Evolutionary conservation across 2,113 vertebrate species (phyloP), one percentile per base, ranked within the genome.

Genomic region (Bagarius yarrelli): DNA sequence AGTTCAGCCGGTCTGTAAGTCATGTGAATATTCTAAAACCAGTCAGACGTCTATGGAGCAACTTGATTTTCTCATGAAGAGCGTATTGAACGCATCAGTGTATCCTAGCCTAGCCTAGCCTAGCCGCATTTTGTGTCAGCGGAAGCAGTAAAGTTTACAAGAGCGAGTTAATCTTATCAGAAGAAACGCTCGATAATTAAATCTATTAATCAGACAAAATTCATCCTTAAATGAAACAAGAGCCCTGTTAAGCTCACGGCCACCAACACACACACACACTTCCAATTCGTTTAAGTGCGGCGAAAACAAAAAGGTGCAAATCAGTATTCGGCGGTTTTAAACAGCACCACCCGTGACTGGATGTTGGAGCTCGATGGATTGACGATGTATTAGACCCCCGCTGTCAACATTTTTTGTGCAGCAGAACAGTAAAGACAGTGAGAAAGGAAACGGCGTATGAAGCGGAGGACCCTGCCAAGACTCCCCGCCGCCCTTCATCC

Each of bases 221-320:
- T 72, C 70, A 72, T 72, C 47, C 44, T 8, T 59, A n/a, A 78
- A 64, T 63, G 52, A 60, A 63, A 78, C 60, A 52, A 52, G 76
- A 50, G 27, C 25, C 23, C 40, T 60, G 67, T 71, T 72, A 59
- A 66, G 55, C 67, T 71, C 67, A 30, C 59, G 40, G 6, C 34
- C 30, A 53, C n/a, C 50, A 66, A 64, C 66, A 80, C 66, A 30
- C 56, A 27, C 52, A 59, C n/a, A n/a, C 78, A 47, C 32, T 59
- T 71, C 36, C 60, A 44, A 70, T 71, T 80, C 27, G 40, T 13
- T 19, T 23, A 47, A 71, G 63, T 79, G 78, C 13, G 50, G 23
- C 9, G n/a, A 40, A 30, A 57, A 71, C 52, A 80, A 80, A 72
- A 80, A 80, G 78, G 25, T 59, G 71, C 75, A 77, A 77, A 77